Conservation (phyloP, 2,113 vertebrate species). For the Oreotrochilus melanogaster region DNA sequence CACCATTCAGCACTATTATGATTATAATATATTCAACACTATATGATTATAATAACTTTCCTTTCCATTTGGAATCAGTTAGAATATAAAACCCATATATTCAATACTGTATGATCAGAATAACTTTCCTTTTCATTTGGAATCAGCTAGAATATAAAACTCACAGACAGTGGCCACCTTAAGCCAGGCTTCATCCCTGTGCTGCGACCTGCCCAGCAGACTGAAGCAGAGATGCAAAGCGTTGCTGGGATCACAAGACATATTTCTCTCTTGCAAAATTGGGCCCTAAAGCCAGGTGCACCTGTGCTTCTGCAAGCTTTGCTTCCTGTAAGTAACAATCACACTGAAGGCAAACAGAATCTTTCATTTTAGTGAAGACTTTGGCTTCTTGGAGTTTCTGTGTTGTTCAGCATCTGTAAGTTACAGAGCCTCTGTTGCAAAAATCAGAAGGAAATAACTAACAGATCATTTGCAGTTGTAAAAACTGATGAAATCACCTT, state of each 20-base stretch:
- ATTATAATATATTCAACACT: neutral
- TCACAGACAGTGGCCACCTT: neutral
- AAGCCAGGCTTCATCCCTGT: neutral
- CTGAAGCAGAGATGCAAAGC: fast-evolving
- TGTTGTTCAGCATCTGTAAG: neutral
- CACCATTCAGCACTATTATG: neutral
- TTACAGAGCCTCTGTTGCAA: neutral
- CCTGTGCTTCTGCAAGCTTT: neutral
- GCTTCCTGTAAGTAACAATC: neutral
- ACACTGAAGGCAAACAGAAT: neutral
- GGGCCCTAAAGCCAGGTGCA: neutral
- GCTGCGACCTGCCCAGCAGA: neutral
- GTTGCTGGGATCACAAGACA: neutral
- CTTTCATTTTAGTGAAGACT: neutral
- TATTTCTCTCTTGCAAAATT: neutral
- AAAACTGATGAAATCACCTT: neutral
- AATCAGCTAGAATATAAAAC: neutral
- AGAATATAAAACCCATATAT: neutral
- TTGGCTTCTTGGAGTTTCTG: neutral
- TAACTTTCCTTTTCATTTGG: neutral
- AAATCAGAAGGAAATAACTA: neutral
- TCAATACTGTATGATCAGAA: too few relatives aligned
- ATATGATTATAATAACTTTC: neutral
- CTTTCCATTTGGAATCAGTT: slow-evolving; percentile 14
- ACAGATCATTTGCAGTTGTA: neutral